Evolutionary conservation across 2,888 invertebrate genomes (phyloP).

Genomic region (Athalia circularis): DNA sequence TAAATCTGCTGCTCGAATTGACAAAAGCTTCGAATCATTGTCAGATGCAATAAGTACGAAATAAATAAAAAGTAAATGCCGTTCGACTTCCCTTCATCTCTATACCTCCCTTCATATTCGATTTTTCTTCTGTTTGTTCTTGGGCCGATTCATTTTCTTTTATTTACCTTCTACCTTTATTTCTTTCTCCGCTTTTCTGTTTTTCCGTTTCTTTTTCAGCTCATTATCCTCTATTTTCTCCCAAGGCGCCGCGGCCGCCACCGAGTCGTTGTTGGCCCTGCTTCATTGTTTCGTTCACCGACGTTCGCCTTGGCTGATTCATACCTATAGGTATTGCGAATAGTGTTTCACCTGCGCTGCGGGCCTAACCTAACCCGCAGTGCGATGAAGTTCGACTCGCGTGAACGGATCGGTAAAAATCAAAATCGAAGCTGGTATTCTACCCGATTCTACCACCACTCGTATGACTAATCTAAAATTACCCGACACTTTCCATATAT

Average conservation of each 20-base stretch:
- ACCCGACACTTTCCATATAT: too few species aligned
- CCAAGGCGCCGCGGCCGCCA: neutral
- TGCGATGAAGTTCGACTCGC: too few species aligned
- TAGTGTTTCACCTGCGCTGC: too few species aligned
- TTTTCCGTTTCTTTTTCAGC: neutral
- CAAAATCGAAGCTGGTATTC: too few species aligned
- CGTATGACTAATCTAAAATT: too few species aligned
- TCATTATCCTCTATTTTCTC: conserved; percentile 24
- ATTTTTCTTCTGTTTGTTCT: neutral
- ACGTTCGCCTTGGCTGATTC: neutral
- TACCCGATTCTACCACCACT: too few species aligned
- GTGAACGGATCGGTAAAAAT: too few species aligned
- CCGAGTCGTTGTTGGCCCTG: neutral
- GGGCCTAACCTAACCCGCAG: too few species aligned
- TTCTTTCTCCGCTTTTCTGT: neutral
- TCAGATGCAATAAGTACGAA: conserved; percentile 36
- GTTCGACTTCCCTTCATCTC: conserved; percentile 30
- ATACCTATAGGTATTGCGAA: neutral
- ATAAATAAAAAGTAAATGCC: conserved; percentile 33
- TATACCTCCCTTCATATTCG: neutral
- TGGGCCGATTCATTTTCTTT: neutral
- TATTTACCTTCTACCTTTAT: neutral
- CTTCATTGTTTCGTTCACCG: conserved; percentile 34
- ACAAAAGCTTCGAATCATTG: conserved; percentile 29
- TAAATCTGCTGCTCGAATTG: conserved; percentile 25